Evolutionary conservation across 1,140 invertebrate species (phyloP).

Genomic region (Drosophila bocqueti): DNA sequence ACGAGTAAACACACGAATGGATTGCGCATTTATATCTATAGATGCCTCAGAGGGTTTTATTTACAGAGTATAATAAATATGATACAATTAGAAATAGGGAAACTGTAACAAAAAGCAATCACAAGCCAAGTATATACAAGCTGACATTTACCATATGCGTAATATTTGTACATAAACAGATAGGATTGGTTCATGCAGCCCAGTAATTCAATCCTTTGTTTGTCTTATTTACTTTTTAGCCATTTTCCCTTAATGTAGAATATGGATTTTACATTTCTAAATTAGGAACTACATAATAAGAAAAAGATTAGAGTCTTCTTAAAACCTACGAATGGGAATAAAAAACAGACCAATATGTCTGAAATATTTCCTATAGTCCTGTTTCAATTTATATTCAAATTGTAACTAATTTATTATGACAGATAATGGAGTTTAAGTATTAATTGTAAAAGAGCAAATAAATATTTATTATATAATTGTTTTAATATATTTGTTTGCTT

Average conservation of each 20-base stretch:
- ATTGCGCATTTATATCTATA: constrained; percentile 43
- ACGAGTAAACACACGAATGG: constrained; percentile 56
- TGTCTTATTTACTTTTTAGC: not conserved
- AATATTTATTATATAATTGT: not conserved
- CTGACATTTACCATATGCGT: constrained; percentile 30
- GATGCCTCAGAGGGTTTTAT: constrained; percentile 60
- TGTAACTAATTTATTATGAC: too few relatives aligned
- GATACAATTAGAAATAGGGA: constrained; percentile 33
- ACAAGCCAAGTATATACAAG: constrained; percentile 69
- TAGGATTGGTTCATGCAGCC: not conserved
- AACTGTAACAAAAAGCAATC: constrained; percentile 55
- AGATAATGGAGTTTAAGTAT: too few relatives aligned
- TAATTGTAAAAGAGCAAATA: not conserved
- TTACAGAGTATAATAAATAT: constrained; percentile 67
- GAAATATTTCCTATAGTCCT: too few relatives aligned
- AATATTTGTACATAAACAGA: constrained; percentile 52
- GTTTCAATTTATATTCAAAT: not conserved
- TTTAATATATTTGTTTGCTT: not conserved
- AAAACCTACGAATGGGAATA: not conserved
- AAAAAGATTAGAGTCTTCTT: not conserved
- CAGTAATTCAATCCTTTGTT: not conserved
- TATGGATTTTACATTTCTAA: not conserved
- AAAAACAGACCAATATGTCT: not conserved
- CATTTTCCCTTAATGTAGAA: not conserved
- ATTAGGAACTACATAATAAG: not conserved